Evolutionary conservation across 2,797 vertebrate genomes (phyloP).

Genomic region (Falco naumanni): DNA sequence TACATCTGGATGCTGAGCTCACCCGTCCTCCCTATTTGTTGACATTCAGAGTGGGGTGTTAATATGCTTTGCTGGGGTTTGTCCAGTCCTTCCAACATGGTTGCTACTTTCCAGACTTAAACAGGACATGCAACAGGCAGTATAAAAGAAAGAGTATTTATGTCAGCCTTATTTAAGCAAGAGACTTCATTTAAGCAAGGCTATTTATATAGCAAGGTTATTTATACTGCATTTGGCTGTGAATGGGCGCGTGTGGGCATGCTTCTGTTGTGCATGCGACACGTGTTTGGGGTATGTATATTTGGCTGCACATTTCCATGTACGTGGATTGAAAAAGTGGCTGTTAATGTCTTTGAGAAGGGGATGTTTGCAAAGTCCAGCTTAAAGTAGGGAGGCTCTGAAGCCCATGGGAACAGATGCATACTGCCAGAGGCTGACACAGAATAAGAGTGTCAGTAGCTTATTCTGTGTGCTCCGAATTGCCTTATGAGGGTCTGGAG

Average conservation of each 20-base stretch:
- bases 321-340: background rate
- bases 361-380: background rate
- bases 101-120: slow-evolving; percentile 12
- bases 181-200: slow-evolving; percentile 30
- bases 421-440: background rate
- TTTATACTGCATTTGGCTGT: slow-evolving; percentile 28
- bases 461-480: background rate
- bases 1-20: background rate
- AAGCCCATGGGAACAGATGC: background rate
- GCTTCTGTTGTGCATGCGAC: background rate
- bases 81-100: background rate
- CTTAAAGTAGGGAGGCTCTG: background rate
- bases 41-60: background rate
- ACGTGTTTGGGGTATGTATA: slow-evolving; percentile 15
- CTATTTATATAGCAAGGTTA: background rate
- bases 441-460: background rate
- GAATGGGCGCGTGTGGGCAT: slow-evolving; percentile 20
- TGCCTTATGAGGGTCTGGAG: background rate
- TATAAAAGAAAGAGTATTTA: background rate
- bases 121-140: background rate
- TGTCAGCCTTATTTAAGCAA: slow-evolving; percentile 34
- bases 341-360: background rate
- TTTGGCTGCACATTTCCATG: slow-evolving; percentile 27
- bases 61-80: background rate
- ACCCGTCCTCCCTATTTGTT: background rate